phyloP scores from a whole-genome alignment of 2,888 invertebrate genomes.

The Gerris lacustris region DNA sequence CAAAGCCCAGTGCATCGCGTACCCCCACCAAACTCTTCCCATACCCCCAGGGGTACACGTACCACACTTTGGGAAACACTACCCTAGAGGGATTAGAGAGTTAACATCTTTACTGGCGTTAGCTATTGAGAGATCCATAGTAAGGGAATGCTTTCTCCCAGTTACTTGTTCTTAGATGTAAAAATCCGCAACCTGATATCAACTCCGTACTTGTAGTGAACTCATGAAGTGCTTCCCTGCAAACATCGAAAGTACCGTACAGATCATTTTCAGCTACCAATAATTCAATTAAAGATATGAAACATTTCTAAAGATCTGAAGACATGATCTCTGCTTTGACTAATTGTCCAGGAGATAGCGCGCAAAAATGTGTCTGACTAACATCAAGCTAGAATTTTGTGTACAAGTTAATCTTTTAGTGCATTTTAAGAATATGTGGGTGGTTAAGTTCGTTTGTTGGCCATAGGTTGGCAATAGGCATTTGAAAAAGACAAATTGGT shows the following conservation, averaged over 20 bases:
- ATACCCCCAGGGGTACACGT: too few species aligned
- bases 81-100: conserved; percentile 42
- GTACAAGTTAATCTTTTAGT: too few species aligned
- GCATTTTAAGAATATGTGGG: too few species aligned
- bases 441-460: too few species aligned
- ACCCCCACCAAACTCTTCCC: too few species aligned
- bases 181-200: conserved; percentile 54
- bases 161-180: conserved; percentile 54
- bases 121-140: conserved; percentile 55
- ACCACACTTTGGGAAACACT: too few species aligned
- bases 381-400: conserved; percentile 47
- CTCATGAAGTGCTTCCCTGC: conserved; percentile 58
- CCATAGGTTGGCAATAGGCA: too few species aligned
- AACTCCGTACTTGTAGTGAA: conserved; percentile 36
- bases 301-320: conserved; percentile 59
- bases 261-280: conserved; percentile 52
- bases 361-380: too few species aligned
- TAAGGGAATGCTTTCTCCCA: conserved; percentile 58
- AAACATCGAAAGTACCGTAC: conserved; percentile 56
- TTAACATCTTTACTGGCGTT: conserved; percentile 50
- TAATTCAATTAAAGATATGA: conserved; percentile 56
- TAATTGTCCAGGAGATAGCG: too few species aligned
- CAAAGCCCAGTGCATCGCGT: too few species aligned
- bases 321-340: conserved; percentile 59
- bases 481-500: too few species aligned